Evolutionary conservation across 2,888 invertebrate species (phyloP).

Genomic region (Meghimatium bilineatum): DNA sequence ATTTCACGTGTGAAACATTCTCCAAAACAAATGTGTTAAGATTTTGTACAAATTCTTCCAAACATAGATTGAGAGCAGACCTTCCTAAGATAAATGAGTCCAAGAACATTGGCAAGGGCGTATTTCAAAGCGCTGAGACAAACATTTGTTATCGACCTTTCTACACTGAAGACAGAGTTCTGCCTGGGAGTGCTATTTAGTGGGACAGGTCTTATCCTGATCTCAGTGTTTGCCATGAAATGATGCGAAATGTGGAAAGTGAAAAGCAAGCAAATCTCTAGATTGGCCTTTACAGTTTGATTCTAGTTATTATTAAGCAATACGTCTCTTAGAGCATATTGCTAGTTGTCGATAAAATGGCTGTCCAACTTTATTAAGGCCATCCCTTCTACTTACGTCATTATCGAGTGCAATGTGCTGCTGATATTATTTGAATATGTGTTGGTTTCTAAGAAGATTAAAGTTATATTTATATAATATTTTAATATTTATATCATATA

Average conservation of each 20-base stretch:
- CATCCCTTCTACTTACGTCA: too few relatives aligned
- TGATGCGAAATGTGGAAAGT: not conserved
- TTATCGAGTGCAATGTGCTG: too few relatives aligned
- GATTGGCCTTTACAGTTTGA: not conserved
- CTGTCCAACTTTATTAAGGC: too few relatives aligned
- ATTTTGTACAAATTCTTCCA: not conserved
- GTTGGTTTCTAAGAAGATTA: too few relatives aligned
- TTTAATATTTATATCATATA: too few relatives aligned
- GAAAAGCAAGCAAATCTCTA: not conserved
- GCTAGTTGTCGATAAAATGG: too few relatives aligned
- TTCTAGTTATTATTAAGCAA: not conserved
- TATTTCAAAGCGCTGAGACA: constrained; percentile 11
- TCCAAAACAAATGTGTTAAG: not conserved
- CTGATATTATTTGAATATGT: too few relatives aligned
- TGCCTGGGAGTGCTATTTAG: constrained; percentile 3
- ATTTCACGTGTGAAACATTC: not conserved
- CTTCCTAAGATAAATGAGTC: constrained; percentile 9
- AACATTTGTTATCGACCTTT: constrained; percentile 27
- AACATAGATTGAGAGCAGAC: not conserved
- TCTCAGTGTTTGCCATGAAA: constrained; percentile 6
- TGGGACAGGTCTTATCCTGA: not conserved
- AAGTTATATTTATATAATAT: too few relatives aligned
- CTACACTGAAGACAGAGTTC: not conserved
- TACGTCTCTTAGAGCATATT: not conserved
- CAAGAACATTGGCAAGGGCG: not conserved